Conservation (phyloP, 2,113 vertebrate species). For the Dromaius novaehollandiae region DNA sequence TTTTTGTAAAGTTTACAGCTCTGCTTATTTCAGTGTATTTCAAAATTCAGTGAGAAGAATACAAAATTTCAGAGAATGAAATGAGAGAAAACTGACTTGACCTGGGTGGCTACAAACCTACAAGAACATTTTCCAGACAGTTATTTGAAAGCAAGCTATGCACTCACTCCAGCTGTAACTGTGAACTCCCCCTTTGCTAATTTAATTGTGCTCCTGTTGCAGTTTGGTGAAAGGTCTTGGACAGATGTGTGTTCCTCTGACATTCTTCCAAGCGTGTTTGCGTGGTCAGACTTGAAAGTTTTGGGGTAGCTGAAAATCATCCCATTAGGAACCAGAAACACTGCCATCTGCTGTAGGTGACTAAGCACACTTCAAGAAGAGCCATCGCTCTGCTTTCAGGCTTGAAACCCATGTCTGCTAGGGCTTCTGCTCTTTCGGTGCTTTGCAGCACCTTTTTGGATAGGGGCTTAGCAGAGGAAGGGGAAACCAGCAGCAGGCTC, state of each 20-base stretch:
- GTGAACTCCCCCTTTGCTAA: conserved; percentile 45
- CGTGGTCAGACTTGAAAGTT: conserved; percentile 54
- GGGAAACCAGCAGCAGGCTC: conserved; percentile 5
- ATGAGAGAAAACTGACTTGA: neutral
- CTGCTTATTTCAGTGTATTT: conserved; percentile 21
- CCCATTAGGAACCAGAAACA: conserved; percentile 52
- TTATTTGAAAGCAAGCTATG: conserved; percentile 48
- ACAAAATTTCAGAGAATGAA: neutral
- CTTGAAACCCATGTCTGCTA: neutral
- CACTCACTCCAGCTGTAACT: conserved; percentile 42
- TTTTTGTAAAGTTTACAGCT: conserved; percentile 54
- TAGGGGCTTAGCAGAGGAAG: neutral
- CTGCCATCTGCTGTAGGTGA: conserved; percentile 59
- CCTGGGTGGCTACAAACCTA: neutral
- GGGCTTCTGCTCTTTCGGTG: neutral
- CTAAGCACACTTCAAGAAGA: conserved; percentile 30
- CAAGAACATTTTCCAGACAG: neutral
- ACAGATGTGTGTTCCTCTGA: conserved; percentile 65
- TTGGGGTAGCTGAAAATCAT: conserved; percentile 62
- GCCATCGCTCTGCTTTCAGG: conserved; percentile 14
- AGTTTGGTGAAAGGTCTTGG: conserved; percentile 58
- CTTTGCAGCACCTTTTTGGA: neutral
- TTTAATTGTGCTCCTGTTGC: conserved; percentile 57
- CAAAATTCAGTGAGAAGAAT: conserved; percentile 16
- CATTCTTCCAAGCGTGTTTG: conserved; percentile 60